Base-by-base conservation (phyloP, 2,113 vertebrate species). In the Acrocephalus kingi region DNA sequence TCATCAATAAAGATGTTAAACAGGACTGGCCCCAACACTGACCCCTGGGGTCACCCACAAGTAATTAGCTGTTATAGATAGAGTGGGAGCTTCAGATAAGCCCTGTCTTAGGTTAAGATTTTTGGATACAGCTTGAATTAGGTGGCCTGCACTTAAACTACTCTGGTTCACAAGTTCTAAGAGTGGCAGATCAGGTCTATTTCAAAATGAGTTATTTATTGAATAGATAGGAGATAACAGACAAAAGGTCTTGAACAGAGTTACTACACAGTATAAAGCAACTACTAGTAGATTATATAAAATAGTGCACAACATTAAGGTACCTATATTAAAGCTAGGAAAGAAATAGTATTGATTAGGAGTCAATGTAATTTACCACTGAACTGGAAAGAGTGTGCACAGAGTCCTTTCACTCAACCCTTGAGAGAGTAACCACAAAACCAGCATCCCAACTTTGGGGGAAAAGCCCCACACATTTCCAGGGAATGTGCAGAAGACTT, bases 401-500 rank as follows among this genome's bases (percentile, higher is more conserved):
- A 55, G 39, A 45, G 20, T 35, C 49, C 49, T 66, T 66, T 66
- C 33, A 35, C 15, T 55, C 61, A 45, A 4, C 33, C 7, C 12
- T 45, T 2, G 0, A 46, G 49, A 66, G 12, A 30, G 19, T 23
- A 45, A 46, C 49, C 25, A 66, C 31, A 35, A 66, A 54, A 66
- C 7, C 25, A 41, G 12, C 15, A 2, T 45, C 61, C 49, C 0
- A 2, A 4, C 33, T 45, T 45, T 30, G 9, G 9, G 7, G 49
- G 20, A 5, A 45, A 79, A 66, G 31, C 33, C 15, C 20, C 33
- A 45, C 31, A 15, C 19, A 30, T 45, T 45, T 66, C 49, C 39
- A 66, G 33, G 33, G 15, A 67, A 46, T 37, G 21, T 37, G 33
- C 33, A 56, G 51, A 37, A 56, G 31, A 46, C 33, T 37, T 80